phyloP scores from a whole-genome alignment of 2,797 vertebrate genomes.

The Silurus lanzhouensis region DNA sequence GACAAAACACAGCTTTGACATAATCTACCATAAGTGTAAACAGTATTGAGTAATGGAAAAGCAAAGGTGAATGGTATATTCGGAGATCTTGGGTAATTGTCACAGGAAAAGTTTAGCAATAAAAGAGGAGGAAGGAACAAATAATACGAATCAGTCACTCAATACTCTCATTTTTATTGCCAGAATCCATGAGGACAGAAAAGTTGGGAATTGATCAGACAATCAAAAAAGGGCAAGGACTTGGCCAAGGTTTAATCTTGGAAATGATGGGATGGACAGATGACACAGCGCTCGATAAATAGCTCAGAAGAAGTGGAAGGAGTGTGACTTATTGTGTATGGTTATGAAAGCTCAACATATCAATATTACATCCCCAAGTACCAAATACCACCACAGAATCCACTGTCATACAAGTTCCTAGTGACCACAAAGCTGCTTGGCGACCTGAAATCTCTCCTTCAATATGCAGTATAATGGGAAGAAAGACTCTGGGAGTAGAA shows the following conservation, averaged over 20 bases:
- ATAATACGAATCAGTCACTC: background rate
- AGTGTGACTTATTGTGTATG: background rate
- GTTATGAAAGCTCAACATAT: background rate
- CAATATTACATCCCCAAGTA: background rate
- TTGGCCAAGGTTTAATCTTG: slow-evolving; percentile 4
- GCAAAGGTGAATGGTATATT: background rate
- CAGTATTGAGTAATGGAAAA: no score
- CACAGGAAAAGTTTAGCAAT: background rate
- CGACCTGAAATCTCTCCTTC: background rate
- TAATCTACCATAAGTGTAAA: background rate
- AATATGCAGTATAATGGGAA: background rate
- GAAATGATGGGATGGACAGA: slow-evolving; percentile 1
- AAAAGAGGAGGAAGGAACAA: slow-evolving; percentile 14
- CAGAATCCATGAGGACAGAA: slow-evolving; percentile 2
- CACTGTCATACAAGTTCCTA: background rate
- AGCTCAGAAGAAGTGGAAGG: background rate
- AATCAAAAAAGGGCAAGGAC: slow-evolving; percentile 3
- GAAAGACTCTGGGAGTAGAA: background rate
- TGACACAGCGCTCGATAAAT: background rate
- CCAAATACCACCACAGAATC: background rate
- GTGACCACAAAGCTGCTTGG: background rate
- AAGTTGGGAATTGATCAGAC: slow-evolving; percentile 6
- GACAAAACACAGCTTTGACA: background rate
- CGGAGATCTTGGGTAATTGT: background rate
- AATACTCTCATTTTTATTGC: slow-evolving; percentile 6